A percentile compares a stretch with the other conserved stretches of the same genome.
These are phyloP conservation scores for Lochmaea crataegi DNA, from an alignment of 2,888 invertebrate species.

Conservation along the genomic window DNA sequence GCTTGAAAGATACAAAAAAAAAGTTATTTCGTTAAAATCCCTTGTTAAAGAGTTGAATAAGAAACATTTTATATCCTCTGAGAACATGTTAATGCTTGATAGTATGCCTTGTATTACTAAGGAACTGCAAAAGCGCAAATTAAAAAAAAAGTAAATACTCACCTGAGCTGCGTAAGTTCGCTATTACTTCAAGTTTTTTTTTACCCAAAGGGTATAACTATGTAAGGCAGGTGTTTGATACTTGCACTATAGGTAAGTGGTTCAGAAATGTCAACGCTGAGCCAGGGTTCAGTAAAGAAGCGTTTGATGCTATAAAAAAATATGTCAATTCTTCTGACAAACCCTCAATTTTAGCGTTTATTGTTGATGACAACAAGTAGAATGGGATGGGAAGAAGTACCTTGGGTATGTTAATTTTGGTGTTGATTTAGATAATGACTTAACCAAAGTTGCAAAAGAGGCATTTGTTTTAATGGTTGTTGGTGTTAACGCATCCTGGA, in stretches of 20 bases:
- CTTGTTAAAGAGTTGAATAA: slow-evolving; percentile 16
- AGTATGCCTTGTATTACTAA: neutral
- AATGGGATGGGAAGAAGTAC: slow-evolving; percentile 55
- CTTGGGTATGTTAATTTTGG: slow-evolving; percentile 55
- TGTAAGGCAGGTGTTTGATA: slow-evolving; percentile 55
- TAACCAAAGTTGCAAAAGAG: slow-evolving; percentile 46
- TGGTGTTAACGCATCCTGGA: slow-evolving; percentile 50
- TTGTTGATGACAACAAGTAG: slow-evolving; percentile 51
- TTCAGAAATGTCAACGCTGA: slow-evolving; percentile 52
- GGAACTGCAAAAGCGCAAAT: slow-evolving; percentile 26
- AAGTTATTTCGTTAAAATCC: slow-evolving; percentile 15
- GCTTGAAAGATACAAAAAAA: slow-evolving; percentile 9
- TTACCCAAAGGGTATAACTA: slow-evolving; percentile 54
- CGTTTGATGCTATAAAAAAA: slow-evolving; percentile 46
- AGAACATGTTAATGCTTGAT: neutral
- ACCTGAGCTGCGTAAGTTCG: slow-evolving; percentile 39
- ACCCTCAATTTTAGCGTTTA: slow-evolving; percentile 40
- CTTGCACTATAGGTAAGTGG: slow-evolving; percentile 56
- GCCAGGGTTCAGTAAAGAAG: slow-evolving; percentile 54
- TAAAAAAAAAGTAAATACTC: slow-evolving; percentile 33
- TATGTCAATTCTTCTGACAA: slow-evolving; percentile 33
- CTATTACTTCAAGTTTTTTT: slow-evolving; percentile 39
- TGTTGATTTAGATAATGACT: slow-evolving; percentile 46
- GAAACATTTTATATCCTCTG: slow-evolving; percentile 13
- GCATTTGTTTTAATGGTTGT: slow-evolving; percentile 52